Evolutionary conservation across 1,140 invertebrate species (phyloP), one percentile per base, ranked within the genome.

Genomic region (Diorhabda elongata): DNA sequence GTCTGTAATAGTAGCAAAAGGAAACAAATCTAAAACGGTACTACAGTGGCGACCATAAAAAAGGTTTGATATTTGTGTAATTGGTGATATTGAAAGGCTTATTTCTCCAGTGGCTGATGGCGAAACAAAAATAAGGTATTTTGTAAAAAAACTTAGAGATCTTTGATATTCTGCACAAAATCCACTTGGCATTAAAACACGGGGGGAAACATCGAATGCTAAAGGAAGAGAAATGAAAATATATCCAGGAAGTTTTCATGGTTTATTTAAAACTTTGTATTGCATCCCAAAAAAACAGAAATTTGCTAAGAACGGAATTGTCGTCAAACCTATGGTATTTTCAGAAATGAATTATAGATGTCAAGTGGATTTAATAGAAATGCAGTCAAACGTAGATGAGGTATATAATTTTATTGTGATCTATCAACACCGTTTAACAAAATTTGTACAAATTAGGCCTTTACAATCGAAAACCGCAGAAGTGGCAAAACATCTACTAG

Each of bases 361-460:
- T n/a, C 58, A 60, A 41, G 42, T 60, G 5, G 2, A 60, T n/a
- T 60, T 26, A n/a, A 60, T 60, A 60, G 58, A 60, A 5, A 60
- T 60, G 2, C 58, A 60, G 58, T 60, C 2, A 60, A 60, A 7
- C n/a, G 5, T n/a, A 60, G 58, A 60, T 60, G n/a, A n/a, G n/a
- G 2, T 5, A 6, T 60, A 60, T n/a, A 60, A 60, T 6, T 60
- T 60, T 60, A 60, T 60, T 60, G n/a, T 42, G 58, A n/a, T 41
- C 58, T 60, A 60, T 60, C 58, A 60, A 60, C 5, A 60, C 42
- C n/a, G 58, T 60, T 42, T 42, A n/a, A 60, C 58, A n/a, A 60
- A 60, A 60, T 60, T 60, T 7, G 11, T 42, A 60, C 58, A 26
- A 42, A 60, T 26, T 60, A 60, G 58, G 8, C 45, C 45, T 8